These are phyloP conservation scores for Syngnathus typhle DNA, from an alignment of 2,113 vertebrate genomes.

Conservation along the genomic window DNA sequence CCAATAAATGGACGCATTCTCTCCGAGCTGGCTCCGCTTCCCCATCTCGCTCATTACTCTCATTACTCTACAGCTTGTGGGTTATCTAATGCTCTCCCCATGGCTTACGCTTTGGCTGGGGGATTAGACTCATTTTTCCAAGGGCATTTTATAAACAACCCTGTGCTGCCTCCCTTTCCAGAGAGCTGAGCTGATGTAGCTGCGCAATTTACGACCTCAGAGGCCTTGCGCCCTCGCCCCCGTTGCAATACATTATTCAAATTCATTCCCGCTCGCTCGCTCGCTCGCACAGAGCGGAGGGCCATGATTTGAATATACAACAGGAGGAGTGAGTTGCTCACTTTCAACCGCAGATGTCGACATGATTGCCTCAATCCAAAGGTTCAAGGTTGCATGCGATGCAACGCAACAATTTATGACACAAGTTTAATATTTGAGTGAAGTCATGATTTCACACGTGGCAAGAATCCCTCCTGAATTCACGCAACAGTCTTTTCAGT, in stretches of 20 bases:
- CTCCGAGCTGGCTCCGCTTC: constrained; percentile 55
- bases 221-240: constrained; percentile 57
- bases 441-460: constrained; percentile 57
- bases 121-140: constrained; percentile 69
- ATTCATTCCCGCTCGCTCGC: constrained; percentile 53
- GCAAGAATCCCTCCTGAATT: constrained; percentile 41
- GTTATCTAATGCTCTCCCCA: constrained; percentile 67
- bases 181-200: constrained; percentile 57
- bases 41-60: constrained; percentile 66
- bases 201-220: constrained; percentile 64
- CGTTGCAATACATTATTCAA: constrained; percentile 68
- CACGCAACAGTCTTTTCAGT: constrained; percentile 42
- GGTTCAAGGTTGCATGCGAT: constrained; percentile 52
- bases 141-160: constrained; percentile 70
- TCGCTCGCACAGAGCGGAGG: constrained; percentile 40
- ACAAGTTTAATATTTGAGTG: constrained; percentile 58
- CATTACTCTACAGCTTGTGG: constrained; percentile 69
- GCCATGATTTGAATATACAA: constrained; percentile 65
- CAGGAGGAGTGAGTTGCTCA: constrained; percentile 45
- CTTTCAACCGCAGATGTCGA: constrained; percentile 44
- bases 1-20: constrained; percentile 68
- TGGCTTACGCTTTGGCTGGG: constrained; percentile 63
- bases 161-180: constrained; percentile 54
- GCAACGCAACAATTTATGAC: constrained; percentile 60
- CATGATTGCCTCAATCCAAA: constrained; percentile 47